Base-by-base conservation (phyloP, 2,888 invertebrate species). In the Nomada lathburiana region DNA sequence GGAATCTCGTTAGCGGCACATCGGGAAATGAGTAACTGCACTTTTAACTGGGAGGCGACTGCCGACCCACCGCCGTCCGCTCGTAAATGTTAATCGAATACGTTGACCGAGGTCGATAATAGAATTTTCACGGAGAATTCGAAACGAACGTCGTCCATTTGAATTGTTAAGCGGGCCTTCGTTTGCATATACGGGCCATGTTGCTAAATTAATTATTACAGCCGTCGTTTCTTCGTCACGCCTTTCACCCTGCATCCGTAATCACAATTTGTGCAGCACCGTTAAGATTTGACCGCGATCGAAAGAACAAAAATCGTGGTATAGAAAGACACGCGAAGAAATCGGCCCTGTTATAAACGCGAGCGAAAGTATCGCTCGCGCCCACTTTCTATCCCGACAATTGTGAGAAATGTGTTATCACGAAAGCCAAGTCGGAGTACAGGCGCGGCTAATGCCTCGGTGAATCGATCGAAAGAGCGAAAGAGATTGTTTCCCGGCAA, bases 401-500 rank as follows among this genome's bases (percentile, higher is more conserved):
- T 85, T 87, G 80, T 71, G 71, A n/a, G 80, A 76, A 74, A 87
- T 85, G 80, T 71, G 65, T 85, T 87, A 84, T 82, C 82, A 55
- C 64, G 85, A 68, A 73, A 65, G 63, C 76, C 63, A 80, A 78
- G 64, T 81, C 76, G 70, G 67, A 52, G 29, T 11, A 52, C 20
- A 81, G 82, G 78, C 77, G 70, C 79, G 85, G 79, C 86, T 86
- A 87, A 86, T 83, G 64, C 71, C 52, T 52, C 7, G 16, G 71
- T 64, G 65, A 63, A 86, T 85, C 87, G 86, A 87, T 87, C 76
- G 77, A 57, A 73, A 70, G 55, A 76, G 18, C 42, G 47, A 74
- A 74, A 80, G 85, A 85, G 83, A 87, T 87, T 89, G 88, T 89
- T 90, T 89, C 82, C 82, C 76, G 60, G 53, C 77, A 76, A 84